These are phyloP conservation scores for Myiotriccus ornatus DNA, from an alignment of 2,797 vertebrate species.

Conservation along the genomic window DNA sequence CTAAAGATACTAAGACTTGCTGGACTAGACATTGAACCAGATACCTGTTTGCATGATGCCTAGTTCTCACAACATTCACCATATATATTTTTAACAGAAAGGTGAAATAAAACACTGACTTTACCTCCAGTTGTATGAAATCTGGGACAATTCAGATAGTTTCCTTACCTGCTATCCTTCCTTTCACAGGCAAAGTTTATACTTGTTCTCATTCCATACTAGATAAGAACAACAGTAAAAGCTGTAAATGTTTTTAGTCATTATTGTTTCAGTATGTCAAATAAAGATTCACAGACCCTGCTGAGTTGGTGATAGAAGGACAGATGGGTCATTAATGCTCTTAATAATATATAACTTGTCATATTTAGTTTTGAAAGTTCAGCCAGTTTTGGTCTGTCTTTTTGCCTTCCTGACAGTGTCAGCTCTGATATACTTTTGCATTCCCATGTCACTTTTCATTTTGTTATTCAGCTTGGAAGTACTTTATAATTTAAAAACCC, in stretches of 20 bases:
- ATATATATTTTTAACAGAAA: background rate
- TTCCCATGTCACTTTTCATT: background rate
- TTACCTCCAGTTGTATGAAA: background rate
- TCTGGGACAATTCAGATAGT: background rate
- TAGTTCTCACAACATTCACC: background rate
- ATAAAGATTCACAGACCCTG: background rate
- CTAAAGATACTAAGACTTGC: background rate
- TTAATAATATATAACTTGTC: background rate
- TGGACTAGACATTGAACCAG: background rate
- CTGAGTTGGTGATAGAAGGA: background rate
- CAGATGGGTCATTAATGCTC: background rate
- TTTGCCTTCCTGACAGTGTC: background rate
- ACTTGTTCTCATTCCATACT: background rate
- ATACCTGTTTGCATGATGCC: background rate
- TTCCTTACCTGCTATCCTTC: background rate
- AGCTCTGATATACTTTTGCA: background rate
- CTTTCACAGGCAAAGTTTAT: background rate
- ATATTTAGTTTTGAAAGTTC: background rate
- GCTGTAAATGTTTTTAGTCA: background rate
- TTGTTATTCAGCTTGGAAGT: constrained; percentile 6
- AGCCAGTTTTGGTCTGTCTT: background rate
- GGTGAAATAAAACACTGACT: background rate
- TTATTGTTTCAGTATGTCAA: background rate
- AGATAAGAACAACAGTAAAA: background rate
- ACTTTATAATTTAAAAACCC: constrained; percentile 35